A percentile compares a stretch with the other conserved stretches of the same genome.
These are phyloP conservation scores for Anhinga anhinga DNA, from an alignment of 2,113 vertebrate species.

Conservation along the genomic window DNA sequence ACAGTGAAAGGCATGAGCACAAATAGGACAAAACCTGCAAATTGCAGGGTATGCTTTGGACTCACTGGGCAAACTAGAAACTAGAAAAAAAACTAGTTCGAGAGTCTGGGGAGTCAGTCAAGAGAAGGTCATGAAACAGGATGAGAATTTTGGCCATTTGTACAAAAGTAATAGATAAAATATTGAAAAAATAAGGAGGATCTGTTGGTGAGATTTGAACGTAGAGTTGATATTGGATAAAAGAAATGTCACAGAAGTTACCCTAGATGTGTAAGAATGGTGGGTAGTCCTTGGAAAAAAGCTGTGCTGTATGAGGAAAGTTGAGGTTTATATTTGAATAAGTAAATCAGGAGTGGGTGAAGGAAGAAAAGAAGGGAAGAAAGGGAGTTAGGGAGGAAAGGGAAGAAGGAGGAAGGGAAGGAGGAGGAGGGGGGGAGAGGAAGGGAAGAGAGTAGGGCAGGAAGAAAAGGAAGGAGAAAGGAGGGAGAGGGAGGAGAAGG, in stretches of 20 bases:
- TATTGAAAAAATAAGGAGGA: not conserved
- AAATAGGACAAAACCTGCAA: not conserved
- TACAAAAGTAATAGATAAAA: not conserved
- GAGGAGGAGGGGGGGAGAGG: not conserved
- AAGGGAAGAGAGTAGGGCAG: too few species aligned
- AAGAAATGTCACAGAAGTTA: not conserved
- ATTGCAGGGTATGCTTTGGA: not conserved
- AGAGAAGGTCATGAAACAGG: not conserved
- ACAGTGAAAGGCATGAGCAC: not conserved
- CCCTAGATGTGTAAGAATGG: not conserved
- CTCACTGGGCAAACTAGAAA: not conserved
- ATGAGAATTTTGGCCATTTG: not conserved
- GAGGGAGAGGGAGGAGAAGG: not conserved
- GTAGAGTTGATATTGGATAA: not conserved
- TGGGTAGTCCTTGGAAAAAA: not conserved
- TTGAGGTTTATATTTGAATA: not conserved
- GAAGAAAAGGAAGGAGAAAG: not conserved
- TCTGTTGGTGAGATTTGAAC: not conserved
- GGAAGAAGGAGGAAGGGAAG: not conserved
- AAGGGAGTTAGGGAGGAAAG: not conserved
- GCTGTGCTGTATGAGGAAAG: not conserved
- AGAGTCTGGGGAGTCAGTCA: not conserved
- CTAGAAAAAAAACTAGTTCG: not conserved
- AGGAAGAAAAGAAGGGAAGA: not conserved
- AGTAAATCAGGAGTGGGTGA: not conserved